These are phyloP conservation scores for Antheraea pernyi DNA, from an alignment of 1,140 invertebrate species.

Conservation along the genomic window DNA sequence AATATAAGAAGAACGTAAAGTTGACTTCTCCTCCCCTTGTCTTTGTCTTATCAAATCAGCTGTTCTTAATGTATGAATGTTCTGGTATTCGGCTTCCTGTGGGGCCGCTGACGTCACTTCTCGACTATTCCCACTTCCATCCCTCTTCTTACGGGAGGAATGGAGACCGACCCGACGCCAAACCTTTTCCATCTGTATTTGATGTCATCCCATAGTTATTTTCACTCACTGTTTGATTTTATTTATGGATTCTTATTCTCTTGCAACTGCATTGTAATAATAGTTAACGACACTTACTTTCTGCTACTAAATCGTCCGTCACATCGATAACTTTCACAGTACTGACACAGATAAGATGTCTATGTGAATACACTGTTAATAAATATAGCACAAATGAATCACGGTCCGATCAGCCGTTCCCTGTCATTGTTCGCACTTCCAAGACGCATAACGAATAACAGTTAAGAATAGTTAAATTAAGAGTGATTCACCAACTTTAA, in stretches of 20 bases:
- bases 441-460: conserved; percentile 14
- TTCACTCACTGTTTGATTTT: conserved; percentile 16
- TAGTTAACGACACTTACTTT: not conserved
- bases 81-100: conserved; percentile 71
- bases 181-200: conserved; percentile 79
- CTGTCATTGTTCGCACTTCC: conserved; percentile 57
- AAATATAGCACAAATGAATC: conserved; percentile 38
- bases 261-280: not conserved
- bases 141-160: conserved; percentile 78
- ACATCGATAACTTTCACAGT: conserved; percentile 5
- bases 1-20: conserved; percentile 74
- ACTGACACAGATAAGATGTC: conserved; percentile 19
- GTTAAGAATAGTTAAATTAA: not conserved
- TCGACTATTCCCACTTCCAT: conserved; percentile 70
- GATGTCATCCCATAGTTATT: conserved; percentile 74
- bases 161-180: conserved; percentile 78
- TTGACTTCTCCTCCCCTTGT: conserved; percentile 71
- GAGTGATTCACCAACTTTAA: conserved; percentile 17
- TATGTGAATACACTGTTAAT: conserved; percentile 17
- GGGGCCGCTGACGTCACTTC: conserved; percentile 61
- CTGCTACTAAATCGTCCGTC: not conserved
- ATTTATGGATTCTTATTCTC: conserved; percentile 1
- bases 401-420: conserved; percentile 48
- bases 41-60: conserved; percentile 70
- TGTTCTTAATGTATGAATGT: conserved; percentile 72